These are phyloP conservation scores for Channa maculata DNA, from an alignment of 2,113 vertebrate species.

Conservation along the genomic window DNA sequence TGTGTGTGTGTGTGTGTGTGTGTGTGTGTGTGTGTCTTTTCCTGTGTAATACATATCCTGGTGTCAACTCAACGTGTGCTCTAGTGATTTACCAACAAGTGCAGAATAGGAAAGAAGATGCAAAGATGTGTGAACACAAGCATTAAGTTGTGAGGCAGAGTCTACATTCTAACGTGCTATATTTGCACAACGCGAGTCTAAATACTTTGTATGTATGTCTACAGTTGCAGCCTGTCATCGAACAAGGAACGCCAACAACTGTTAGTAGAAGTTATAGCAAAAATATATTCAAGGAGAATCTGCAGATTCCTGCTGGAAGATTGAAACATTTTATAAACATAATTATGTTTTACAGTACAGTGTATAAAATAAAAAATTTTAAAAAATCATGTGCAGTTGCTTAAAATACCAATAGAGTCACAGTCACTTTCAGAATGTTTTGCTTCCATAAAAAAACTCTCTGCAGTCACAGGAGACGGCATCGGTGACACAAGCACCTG, in stretches of 20 bases:
- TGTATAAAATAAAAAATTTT: neutral
- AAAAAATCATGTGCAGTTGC: too few relatives aligned
- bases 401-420: too few relatives aligned
- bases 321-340: too few relatives aligned
- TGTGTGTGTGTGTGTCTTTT: neutral
- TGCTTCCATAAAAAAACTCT: too few relatives aligned
- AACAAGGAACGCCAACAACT: too few relatives aligned
- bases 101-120: neutral
- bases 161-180: too few relatives aligned
- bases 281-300: too few relatives aligned
- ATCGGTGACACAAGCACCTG: neutral
- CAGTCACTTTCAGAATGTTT: too few relatives aligned
- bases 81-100: neutral
- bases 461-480: too few relatives aligned
- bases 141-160: neutral
- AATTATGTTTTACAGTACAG: neutral
- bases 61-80: conserved; percentile 19
- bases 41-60: conserved; percentile 6
- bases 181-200: conserved; percentile 1
- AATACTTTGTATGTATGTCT: too few relatives aligned
- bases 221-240: neutral
- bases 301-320: neutral
- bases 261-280: too few relatives aligned
- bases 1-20: neutral
- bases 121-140: neutral